Evolutionary conservation across 2,888 invertebrate species (phyloP), one percentile per base, ranked within the genome.

Genomic region (Cantharis nigra): DNA sequence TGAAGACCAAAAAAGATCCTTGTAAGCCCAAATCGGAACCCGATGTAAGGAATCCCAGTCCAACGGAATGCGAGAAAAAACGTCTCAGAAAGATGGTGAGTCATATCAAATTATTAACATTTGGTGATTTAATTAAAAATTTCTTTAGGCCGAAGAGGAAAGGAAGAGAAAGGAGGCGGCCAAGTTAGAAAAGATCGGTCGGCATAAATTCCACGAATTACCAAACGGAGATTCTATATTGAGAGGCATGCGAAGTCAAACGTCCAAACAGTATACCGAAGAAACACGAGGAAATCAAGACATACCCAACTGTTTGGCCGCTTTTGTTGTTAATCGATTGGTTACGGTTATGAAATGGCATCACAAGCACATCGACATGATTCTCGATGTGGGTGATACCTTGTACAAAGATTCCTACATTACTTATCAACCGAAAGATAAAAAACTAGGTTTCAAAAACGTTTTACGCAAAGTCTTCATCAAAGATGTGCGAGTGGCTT

Each of bases 331-430:
- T 90, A 90, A 90, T 1, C 87, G 90, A 2, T 88, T 92, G 0
- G 88, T 90, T 63, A 89, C 91, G 49, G 89, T 92, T 1, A 89
- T 90, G 70, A 89, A 89, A 74, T 92, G 92, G 92, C 90, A 89
- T 78, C 84, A 87, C 5, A 85, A 88, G 65, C 91, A 91, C 5
- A 87, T 92, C n/a, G 91, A 92, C 83, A 87, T 89, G 83, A 84
- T 92, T 69, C 85, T 92, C 80, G 91, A 91, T 77, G 88, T 90
- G 65, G 92, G 92, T 0, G 90, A 92, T 82, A 91, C 91, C 85
- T 88, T 92, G 1, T 91, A 91, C 85, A 90, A 91, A 83, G 92
- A 92, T 86, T 91, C 91, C 80, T 91, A 90, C 84, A 87, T 92
- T 76, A 90, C 91, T 79, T 92, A 89, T 86, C 85, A 86, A 9